Evolutionary conservation across 2,113 vertebrate genomes (phyloP).

Genomic region (Stigmatopora argus): DNA sequence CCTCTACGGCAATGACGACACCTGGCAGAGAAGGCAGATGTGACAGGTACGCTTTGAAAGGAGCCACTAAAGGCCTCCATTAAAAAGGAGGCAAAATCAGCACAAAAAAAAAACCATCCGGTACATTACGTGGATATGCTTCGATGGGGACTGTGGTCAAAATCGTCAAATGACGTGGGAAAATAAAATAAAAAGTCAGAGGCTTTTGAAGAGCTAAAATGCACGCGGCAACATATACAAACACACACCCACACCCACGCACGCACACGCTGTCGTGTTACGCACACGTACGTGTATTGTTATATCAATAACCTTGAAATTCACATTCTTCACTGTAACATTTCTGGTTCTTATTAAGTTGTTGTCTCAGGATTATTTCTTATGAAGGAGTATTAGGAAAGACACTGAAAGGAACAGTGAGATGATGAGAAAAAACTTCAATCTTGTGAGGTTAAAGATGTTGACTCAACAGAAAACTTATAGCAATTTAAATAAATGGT

Average conservation of each 20-base stretch:
- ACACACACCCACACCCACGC: constrained; percentile 4
- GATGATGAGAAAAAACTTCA: not conserved
- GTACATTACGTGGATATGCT: constrained; percentile 43
- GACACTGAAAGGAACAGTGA: not conserved
- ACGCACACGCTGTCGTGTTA: constrained; percentile 17
- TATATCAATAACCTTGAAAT: constrained; percentile 45
- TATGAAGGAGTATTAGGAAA: constrained; percentile 1
- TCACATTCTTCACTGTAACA: constrained; percentile 71
- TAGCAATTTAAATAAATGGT: not conserved
- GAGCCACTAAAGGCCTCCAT: constrained; percentile 36
- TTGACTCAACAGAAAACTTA: not conserved
- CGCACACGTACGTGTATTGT: constrained; percentile 46
- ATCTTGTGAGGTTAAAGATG: not conserved
- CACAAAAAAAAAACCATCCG: constrained; percentile 22
- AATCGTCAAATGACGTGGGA: constrained; percentile 37
- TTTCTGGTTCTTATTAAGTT: constrained; percentile 59
- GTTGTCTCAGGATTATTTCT: constrained; percentile 59
- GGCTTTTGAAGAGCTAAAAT: constrained; percentile 61
- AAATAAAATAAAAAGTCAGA: constrained; percentile 53
- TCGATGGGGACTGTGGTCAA: constrained; percentile 37
- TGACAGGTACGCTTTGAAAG: constrained; percentile 24
- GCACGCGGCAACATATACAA: constrained; percentile 22
- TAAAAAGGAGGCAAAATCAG: constrained; percentile 21
- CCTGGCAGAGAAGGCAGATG: constrained; percentile 25
- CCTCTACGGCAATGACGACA: constrained; percentile 34